Evolutionary conservation across 1,140 invertebrate species (phyloP), one percentile per base, ranked within the genome.

Genomic region (Lepidurus apus): DNA sequence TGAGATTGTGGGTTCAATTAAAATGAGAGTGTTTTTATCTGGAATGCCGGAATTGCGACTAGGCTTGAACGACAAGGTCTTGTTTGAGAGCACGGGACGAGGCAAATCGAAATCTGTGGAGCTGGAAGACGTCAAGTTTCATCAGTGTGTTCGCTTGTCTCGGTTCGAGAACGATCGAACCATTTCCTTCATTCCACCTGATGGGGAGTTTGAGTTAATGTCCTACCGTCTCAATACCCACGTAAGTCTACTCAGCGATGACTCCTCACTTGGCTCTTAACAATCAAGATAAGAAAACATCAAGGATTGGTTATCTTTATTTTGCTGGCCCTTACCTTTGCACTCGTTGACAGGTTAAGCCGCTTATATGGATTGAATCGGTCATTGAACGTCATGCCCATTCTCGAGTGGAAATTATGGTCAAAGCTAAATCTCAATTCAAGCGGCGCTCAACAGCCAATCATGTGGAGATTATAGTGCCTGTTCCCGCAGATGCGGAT

Each of bases 141-240:
- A 99, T 86, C 98, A 99, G 84, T 99, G 98, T 86, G 98, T 99
- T 0, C 88, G 98, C 81, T 86, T 99, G 75, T 99, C 98, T 0
- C 88, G 91, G 85, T 99, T 99, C 88, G 98, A 99, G 85, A 99
- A 99, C 85, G 98, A 99, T 84, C 89, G 98, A 53, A 98, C 97
- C 0, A 99, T 99, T 81, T 98, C 96, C 0, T 99, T 99, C 82
- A 98, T 99, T 84, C 98, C 98, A 73, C 98, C 98, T 0, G 98
- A 99, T 88, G 98, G 98, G 42, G 98, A 99, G 85, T 99, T 99
- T 89, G 98, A 99, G 85, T 86, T 99, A n/a, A 99, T 99, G 98
- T 98, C 97, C 0, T 99, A 99, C 86, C 90, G 98, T 76, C 86
- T 99, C 6, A 98, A 97, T 84, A 98, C 97, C 7, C 96, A 98